Percentiles rank a stretch among this genome's conserved stretches.
These are phyloP conservation scores for Ernsta delagoae DNA, from an alignment of 2,888 invertebrate species.

Conservation along the genomic window DNA sequence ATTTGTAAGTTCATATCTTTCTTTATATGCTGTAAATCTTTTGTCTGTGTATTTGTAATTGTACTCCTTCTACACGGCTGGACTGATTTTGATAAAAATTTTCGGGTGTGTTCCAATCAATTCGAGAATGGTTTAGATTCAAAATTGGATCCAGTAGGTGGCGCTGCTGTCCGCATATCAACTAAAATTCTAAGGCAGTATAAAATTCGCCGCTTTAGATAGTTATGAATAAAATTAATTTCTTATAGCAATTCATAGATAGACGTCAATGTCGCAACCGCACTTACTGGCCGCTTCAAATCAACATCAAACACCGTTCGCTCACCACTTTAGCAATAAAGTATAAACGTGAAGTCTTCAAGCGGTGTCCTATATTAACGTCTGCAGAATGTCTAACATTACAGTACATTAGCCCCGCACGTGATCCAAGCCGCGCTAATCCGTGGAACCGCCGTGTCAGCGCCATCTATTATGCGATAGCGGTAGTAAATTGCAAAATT, in stretches of 20 bases:
- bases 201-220: too few species aligned
- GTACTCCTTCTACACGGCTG: too few species aligned
- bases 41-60: too few species aligned
- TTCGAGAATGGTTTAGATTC: too few species aligned
- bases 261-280: background rate
- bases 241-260: background rate
- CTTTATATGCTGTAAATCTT: too few species aligned
- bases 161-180: too few species aligned
- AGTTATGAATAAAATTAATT: too few species aligned
- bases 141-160: too few species aligned
- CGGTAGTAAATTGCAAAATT: conserved; percentile 74
- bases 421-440: conserved; percentile 32
- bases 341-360: conserved; percentile 3
- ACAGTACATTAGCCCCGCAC: conserved; percentile 30
- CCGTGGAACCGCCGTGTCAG: conserved; percentile 45
- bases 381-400: conserved; percentile 30
- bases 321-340: conserved; percentile 5
- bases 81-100: too few species aligned
- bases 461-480: conserved; percentile 73
- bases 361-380: conserved; percentile 19
- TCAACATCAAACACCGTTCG: conserved; percentile 2
- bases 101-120: too few species aligned
- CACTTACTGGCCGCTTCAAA: background rate
- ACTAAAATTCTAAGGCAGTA: too few species aligned
- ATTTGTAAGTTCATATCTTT: too few species aligned